A percentile compares a stretch with the other conserved stretches of the same genome.
Conservation (phyloP, 2,888 invertebrate genomes). For the Galerucella pusilla region DNA sequence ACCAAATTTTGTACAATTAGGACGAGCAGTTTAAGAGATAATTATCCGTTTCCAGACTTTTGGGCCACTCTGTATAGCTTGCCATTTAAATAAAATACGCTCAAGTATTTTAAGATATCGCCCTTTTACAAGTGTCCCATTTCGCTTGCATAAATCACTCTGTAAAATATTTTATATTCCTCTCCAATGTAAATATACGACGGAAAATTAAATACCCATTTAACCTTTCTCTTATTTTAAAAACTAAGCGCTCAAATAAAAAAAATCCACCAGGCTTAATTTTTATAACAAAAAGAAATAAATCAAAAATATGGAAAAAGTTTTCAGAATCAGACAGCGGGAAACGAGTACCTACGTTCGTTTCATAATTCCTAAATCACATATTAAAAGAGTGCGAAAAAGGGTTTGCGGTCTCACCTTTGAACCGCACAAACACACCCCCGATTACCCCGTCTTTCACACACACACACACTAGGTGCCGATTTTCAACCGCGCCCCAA, state of each 20-base stretch:
- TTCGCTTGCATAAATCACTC: too few relatives aligned
- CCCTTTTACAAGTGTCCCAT: too few relatives aligned
- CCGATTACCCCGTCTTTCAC: neutral
- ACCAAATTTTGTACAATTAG: too few relatives aligned
- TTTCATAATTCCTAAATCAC: constrained; percentile 43
- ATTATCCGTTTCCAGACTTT: too few relatives aligned
- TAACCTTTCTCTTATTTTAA: too few relatives aligned
- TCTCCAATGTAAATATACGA: too few relatives aligned
- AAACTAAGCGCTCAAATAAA: neutral
- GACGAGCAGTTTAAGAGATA: too few relatives aligned
- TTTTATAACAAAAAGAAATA: neutral
- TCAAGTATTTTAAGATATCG: too few relatives aligned
- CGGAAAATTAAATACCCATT: too few relatives aligned
- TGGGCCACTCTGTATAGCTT: too few relatives aligned
- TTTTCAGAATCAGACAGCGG: constrained; percentile 9
- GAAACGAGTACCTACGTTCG: constrained; percentile 7
- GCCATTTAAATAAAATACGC: too few relatives aligned
- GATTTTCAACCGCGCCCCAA: constrained; percentile 52
- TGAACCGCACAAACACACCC: constrained; percentile 33
- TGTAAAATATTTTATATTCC: too few relatives aligned
- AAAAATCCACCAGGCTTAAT: neutral
- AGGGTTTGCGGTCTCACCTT: constrained; percentile 46
- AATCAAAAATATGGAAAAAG: neutral
- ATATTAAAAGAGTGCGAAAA: constrained; percentile 43
- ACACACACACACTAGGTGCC: constrained; percentile 51